Conservation (phyloP, 2,113 vertebrate species). For the Microtus richardsoni region DNA sequence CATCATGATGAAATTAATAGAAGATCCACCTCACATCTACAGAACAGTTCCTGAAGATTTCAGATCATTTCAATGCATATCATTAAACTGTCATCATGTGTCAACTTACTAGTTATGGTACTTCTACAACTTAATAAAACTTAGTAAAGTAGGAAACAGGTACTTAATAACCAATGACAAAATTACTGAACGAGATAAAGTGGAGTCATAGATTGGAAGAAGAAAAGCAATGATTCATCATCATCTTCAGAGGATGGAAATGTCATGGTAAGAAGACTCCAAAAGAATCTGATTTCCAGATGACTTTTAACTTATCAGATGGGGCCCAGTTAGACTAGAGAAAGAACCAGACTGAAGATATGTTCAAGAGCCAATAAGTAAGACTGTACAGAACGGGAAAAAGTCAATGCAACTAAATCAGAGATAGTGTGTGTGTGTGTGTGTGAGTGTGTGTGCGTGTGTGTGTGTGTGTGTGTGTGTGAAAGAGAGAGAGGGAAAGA, state of each 20-base stretch:
- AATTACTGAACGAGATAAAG: background rate
- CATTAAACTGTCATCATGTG: background rate
- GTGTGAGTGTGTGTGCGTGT: no score
- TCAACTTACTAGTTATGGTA: background rate
- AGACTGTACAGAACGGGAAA: background rate
- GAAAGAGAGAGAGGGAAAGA: no score
- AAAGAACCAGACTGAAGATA: background rate
- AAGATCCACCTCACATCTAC: background rate
- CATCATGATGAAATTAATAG: background rate
- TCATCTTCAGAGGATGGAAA: background rate
- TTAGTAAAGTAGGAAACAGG: background rate
- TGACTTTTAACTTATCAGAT: background rate
- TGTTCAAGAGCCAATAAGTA: background rate
- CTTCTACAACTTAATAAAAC: background rate
- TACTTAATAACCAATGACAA: background rate
- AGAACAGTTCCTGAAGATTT: background rate
- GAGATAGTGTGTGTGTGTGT: no score
- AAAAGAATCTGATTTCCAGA: background rate
- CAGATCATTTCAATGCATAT: background rate
- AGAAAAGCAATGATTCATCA: background rate
- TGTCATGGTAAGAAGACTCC: background rate
- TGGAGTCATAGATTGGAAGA: background rate
- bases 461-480: no score
- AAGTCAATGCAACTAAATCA: fast-evolving
- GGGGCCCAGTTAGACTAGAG: background rate